Percentiles rank a stretch among this genome's conserved stretches.
Evolutionary conservation across 2,113 vertebrate genomes (phyloP).

Genomic region (Lamprologus sp.): DNA sequence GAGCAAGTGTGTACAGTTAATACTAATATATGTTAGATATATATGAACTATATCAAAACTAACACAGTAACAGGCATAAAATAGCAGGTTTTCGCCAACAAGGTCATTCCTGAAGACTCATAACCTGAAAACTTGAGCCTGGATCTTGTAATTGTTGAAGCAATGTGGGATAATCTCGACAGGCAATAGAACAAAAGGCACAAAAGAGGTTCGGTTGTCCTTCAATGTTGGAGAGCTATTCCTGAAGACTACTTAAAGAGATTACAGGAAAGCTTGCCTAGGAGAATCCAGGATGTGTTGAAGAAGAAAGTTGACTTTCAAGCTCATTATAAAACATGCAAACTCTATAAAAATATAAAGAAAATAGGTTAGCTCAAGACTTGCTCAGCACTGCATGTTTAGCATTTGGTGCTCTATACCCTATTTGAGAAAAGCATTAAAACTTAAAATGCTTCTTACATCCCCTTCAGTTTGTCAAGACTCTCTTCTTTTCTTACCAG

Average conservation of each 20-base stretch:
- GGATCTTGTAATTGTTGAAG: not conserved
- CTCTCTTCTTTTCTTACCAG: not conserved
- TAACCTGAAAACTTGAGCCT: not conserved
- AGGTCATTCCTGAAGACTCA: not conserved
- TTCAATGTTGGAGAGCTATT: not conserved
- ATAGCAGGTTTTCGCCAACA: rapidly evolving
- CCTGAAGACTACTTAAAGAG: not conserved
- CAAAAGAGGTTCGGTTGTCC: not conserved
- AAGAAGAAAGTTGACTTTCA: not conserved
- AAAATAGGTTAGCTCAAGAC: not conserved
- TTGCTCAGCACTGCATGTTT: not conserved
- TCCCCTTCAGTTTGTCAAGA: not conserved
- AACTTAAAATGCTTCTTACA: not conserved
- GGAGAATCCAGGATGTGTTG: not conserved
- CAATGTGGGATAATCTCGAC: not conserved
- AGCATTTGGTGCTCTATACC: not conserved
- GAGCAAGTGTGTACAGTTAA: not conserved
- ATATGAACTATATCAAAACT: not conserved
- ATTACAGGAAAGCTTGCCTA: not conserved
- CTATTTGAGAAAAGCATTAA: not conserved
- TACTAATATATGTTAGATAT: not conserved
- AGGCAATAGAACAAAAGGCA: not conserved
- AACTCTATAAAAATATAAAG: not conserved
- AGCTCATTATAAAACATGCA: not conserved
- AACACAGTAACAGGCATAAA: not conserved